These are phyloP conservation scores for Pao palembangensis DNA, from an alignment of 2,113 vertebrate genomes.

Conservation along the genomic window DNA sequence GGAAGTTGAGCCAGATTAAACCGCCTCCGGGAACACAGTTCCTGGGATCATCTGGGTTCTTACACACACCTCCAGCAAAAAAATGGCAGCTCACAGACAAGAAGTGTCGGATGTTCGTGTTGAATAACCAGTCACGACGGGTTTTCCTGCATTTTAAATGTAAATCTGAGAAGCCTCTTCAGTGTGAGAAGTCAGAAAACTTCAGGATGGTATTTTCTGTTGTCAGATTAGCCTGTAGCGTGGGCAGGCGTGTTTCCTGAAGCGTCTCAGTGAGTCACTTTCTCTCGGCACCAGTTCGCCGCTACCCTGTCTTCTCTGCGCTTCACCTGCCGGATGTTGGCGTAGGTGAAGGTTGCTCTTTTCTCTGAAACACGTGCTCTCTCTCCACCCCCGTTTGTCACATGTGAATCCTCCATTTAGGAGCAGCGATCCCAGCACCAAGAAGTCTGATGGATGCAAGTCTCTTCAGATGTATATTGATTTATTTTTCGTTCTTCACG, in stretches of 20 bases:
- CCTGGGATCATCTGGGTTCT: too few species aligned
- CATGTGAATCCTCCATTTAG: neutral
- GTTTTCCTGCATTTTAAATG: too few species aligned
- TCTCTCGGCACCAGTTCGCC: constrained; percentile 7
- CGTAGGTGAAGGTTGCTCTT: constrained; percentile 1
- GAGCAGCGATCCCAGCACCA: neutral
- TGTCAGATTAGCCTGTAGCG: neutral
- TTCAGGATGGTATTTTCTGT: neutral
- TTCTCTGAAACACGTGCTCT: neutral
- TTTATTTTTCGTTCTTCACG: constrained; percentile 13
- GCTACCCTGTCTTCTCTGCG: neutral
- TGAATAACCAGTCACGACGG: too few species aligned
- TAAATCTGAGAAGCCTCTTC: too few species aligned
- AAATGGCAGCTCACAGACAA: too few species aligned
- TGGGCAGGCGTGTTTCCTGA: neutral
- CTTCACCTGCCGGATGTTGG: constrained; percentile 14
- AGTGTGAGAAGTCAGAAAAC: neutral
- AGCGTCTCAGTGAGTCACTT: constrained; percentile 15
- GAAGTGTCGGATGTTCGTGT: too few species aligned
- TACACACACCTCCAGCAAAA: too few species aligned
- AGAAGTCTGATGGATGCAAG: constrained; percentile 8
- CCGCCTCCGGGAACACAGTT: too few species aligned
- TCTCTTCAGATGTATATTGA: constrained; percentile 19
- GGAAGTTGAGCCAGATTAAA: too few species aligned
- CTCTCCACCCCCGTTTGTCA: neutral